These are phyloP conservation scores for Conger conger DNA, from an alignment of 2,113 vertebrate species.

Conservation along the genomic window DNA sequence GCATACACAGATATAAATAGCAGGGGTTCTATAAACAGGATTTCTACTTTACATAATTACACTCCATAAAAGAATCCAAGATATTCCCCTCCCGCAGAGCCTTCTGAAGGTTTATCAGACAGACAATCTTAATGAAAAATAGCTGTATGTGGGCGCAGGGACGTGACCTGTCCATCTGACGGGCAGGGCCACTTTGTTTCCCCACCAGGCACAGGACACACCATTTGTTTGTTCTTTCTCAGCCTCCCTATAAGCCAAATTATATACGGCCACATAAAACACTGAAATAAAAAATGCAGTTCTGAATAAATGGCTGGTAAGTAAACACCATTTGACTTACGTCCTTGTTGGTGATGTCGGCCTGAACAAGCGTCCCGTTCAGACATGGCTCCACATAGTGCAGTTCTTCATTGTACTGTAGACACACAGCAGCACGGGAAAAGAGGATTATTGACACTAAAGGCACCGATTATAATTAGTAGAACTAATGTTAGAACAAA, in stretches of 20 bases:
- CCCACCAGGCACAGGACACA: slow-evolving; percentile 3
- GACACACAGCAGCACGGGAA: slow-evolving; percentile 43
- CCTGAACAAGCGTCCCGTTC: slow-evolving; percentile 95
- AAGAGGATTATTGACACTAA: not conserved
- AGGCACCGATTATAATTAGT: not conserved
- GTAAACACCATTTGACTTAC: slow-evolving; percentile 65
- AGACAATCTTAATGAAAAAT: slow-evolving; percentile 26
- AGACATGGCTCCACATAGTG: slow-evolving; percentile 95
- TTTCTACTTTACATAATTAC: slow-evolving; percentile 22
- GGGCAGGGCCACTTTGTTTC: not conserved
- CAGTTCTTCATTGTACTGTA: slow-evolving; percentile 92
- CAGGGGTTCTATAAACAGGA: not conserved
- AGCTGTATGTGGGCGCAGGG: slow-evolving; percentile 1
- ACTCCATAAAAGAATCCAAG: not conserved
- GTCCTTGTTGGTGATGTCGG: slow-evolving; percentile 95
- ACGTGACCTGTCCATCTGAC: not conserved
- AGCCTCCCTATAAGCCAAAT: not conserved
- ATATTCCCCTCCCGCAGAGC: slow-evolving; percentile 9
- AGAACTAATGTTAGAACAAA: not conserved
- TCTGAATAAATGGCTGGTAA: not conserved
- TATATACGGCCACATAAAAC: not conserved
- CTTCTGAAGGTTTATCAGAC: not conserved
- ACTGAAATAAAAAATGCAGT: not conserved
- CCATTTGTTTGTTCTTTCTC: not conserved
- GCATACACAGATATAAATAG: not conserved